Conservation (phyloP, 1,140 invertebrate species). For the Nasonia vitripennis region DNA sequence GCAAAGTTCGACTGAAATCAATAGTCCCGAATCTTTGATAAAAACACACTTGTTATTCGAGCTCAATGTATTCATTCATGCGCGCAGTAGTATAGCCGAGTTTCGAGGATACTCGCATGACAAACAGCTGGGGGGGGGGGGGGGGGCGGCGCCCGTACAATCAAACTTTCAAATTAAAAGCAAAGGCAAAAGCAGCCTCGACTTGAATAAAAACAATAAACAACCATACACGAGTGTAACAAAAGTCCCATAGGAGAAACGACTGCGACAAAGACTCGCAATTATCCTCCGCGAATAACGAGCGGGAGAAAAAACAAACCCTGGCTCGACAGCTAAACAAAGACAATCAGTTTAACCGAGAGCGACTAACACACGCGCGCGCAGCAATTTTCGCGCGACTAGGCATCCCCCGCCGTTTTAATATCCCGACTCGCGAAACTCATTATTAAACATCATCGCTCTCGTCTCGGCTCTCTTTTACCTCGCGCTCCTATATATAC, state of each 20-base stretch:
- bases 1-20: not conserved
- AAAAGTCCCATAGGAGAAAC: no score
- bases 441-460: not conserved
- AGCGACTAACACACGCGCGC: not conserved
- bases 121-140: not conserved
- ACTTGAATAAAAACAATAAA: no score
- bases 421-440: not conserved
- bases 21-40: not conserved
- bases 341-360: not conserved
- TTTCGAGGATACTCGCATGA: not conserved
- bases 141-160: not conserved
- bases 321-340: no score
- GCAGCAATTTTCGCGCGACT: not conserved
- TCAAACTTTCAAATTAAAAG: not conserved
- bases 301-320: no score
- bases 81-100: not conserved
- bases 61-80: not conserved
- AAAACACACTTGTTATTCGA: no score
- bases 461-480: not conserved
- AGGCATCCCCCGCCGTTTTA: not conserved
- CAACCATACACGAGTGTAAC: no score
- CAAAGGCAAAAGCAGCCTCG: not conserved
- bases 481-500: not conserved
- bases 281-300: no score
- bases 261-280: no score